Evolutionary conservation across 2,888 invertebrate genomes (phyloP).

Genomic region (Dyspetes luteomarginatus): DNA sequence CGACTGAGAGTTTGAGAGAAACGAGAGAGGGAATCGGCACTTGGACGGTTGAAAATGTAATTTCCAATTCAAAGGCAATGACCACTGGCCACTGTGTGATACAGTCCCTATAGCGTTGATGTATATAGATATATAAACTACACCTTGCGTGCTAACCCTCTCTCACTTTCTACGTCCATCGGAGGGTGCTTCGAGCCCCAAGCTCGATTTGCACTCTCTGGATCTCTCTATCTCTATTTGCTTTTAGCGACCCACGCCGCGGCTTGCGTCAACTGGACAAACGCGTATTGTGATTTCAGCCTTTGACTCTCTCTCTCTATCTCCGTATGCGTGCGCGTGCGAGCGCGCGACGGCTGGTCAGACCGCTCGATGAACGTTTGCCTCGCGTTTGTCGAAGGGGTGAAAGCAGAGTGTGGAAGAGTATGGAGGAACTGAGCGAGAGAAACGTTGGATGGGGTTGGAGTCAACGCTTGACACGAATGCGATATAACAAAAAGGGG

Average conservation of each 20-base stretch:
- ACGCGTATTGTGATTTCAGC: constrained; percentile 83
- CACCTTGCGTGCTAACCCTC: constrained; percentile 34
- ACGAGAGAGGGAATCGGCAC: constrained; percentile 77
- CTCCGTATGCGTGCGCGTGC: constrained; percentile 66
- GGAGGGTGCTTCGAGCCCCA: constrained; percentile 35
- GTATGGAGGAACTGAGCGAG: constrained; percentile 66
- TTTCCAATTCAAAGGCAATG: constrained; percentile 83
- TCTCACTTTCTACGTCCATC: constrained; percentile 59
- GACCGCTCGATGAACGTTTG: constrained; percentile 69
- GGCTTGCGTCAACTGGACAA: constrained; percentile 82
- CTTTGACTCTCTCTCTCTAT: no score
- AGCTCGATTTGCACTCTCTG: constrained; percentile 49
- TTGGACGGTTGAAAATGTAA: constrained; percentile 78
- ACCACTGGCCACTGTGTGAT: constrained; percentile 77
- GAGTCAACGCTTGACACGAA: constrained; percentile 14
- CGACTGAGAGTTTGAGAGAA: constrained; percentile 18
- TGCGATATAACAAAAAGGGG: constrained; percentile 58
- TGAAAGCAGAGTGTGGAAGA: constrained; percentile 67
- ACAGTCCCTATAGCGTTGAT: constrained; percentile 35
- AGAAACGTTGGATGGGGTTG: constrained; percentile 55
- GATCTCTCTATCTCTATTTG: constrained; percentile 76
- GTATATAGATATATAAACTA: neutral
- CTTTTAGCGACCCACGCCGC: constrained; percentile 72
- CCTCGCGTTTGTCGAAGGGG: constrained; percentile 69
- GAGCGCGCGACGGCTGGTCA: constrained; percentile 61